Evolutionary conservation across 2,797 vertebrate genomes (phyloP), one percentile per base, ranked within the genome.

Genomic region (Eulemur albifrons): DNA sequence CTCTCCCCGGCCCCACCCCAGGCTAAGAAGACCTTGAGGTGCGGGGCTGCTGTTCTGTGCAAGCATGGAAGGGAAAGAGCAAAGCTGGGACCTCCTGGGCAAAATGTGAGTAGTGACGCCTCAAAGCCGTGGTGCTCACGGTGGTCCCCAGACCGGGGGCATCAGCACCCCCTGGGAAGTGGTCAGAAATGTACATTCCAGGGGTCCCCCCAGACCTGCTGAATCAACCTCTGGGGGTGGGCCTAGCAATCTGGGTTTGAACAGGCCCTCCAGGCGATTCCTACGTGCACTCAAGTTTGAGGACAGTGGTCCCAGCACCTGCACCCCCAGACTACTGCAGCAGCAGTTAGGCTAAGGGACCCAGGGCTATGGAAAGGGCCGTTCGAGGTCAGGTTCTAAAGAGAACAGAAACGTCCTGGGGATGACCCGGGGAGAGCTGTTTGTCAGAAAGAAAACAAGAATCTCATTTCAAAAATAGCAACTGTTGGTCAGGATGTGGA

Each of bases 301-400:
- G 12, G 27, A 2, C 15, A 10, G 7, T 18, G 9, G 13, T 17
- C 61, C 40, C 9, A 17, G 25, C 43, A 3, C 67, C 43, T 40
- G 3, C 18, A 18, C n/a, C 40, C 90, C 30, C 35, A 45, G 48
- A 40, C 45, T 17, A 6, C 75, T 52, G 48, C 40, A 5, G 52
- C 2, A 14, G 40, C 63, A 2, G 5, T 12, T 38, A 82, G 45
- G 30, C 70, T 65, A 43, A 35, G 54, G 18, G 45, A 18, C n/a
- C n/a, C 11, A 4, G 0, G 13, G 65, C 40, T 13, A 4, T 20
- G 54, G 48, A 43, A 0, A 7, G 11, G 59, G 32, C 13, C n/a
- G 4, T n/a, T 73, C 45, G n/a, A 35, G 43, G 89, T 38, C 30
- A 7, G 32, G 3, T 57, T 40, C 45, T 90, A 32, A 75, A 73